phyloP scores from a whole-genome alignment of 2,113 vertebrate species.

The Lota lota region DNA sequence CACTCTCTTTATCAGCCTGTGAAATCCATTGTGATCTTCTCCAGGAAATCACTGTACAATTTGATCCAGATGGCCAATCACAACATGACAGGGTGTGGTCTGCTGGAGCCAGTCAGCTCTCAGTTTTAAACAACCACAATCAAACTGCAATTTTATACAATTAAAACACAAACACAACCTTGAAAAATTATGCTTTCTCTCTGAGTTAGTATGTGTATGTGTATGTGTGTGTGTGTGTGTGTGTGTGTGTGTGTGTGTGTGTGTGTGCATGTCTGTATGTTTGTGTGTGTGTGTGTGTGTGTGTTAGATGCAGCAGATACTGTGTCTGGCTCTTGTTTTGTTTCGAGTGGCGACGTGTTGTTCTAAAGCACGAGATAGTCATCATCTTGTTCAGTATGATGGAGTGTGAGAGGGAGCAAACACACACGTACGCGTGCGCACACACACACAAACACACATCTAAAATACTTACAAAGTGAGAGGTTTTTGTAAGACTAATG shows the following conservation, averaged over 20 bases:
- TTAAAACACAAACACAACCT: slow-evolving; percentile 52
- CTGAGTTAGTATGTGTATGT: neutral
- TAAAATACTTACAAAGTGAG: neutral
- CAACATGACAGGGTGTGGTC: slow-evolving; percentile 41
- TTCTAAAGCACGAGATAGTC: slow-evolving; percentile 53
- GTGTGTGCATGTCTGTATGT: neutral
- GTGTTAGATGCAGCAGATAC: slow-evolving; percentile 54
- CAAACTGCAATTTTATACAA: slow-evolving; percentile 58
- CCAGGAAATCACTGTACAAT: slow-evolving; percentile 49
- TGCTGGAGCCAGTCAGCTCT: slow-evolving; percentile 27
- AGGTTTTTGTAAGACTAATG: neutral
- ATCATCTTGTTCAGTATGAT: slow-evolving; percentile 34
- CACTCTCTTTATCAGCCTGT: slow-evolving; percentile 47
- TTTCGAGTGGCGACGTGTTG: slow-evolving; percentile 53
- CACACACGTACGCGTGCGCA: slow-evolving; percentile 23
- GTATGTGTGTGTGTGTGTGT: slow-evolving; percentile 31
- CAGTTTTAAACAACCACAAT: slow-evolving; percentile 47
- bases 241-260: slow-evolving; percentile 21
- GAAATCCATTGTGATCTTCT: slow-evolving; percentile 43
- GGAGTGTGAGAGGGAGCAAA: slow-evolving; percentile 41
- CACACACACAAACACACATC: slow-evolving; percentile 8
- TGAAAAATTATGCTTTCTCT: slow-evolving; percentile 43
- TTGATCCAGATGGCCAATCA: slow-evolving; percentile 60
- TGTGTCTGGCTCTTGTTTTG: slow-evolving; percentile 51
- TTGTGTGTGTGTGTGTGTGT: slow-evolving; percentile 33